A percentile compares a stretch with the other conserved stretches of the same genome.
Conservation (phyloP, 2,113 vertebrate species). For the Scomber colias region DNA sequence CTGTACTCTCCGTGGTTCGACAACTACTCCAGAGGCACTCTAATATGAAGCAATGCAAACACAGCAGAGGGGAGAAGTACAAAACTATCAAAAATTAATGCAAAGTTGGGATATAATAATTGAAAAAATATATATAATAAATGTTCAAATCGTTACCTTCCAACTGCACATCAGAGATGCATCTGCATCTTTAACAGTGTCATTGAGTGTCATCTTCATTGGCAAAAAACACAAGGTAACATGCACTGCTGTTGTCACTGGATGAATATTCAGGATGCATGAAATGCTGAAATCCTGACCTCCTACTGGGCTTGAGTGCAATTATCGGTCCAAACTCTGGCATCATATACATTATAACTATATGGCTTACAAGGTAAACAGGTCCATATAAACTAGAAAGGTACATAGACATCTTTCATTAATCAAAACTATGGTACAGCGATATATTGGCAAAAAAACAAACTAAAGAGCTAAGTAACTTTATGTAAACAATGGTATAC, state of each 20-base stretch:
- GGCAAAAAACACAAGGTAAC: conserved; percentile 65
- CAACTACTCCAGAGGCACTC: conserved; percentile 78
- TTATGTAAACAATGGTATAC: conserved; percentile 96
- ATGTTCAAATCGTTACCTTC: conserved; percentile 38
- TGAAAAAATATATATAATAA: neutral
- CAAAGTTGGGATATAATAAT: conserved; percentile 21
- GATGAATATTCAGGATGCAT: conserved; percentile 51
- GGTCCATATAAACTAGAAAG: conserved; percentile 88
- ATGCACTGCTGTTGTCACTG: conserved; percentile 53
- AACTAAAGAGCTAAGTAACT: conserved; percentile 87
- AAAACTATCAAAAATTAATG: conserved; percentile 64
- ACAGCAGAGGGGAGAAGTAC: conserved; percentile 49
- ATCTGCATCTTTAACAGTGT: conserved; percentile 37
- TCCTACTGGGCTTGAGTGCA: conserved; percentile 85
- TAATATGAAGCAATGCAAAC: conserved; percentile 68
- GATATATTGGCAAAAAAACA: conserved; percentile 88
- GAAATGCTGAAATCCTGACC: conserved; percentile 54
- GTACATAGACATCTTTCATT: conserved; percentile 83
- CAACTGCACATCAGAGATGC: neutral
- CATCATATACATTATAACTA: conserved; percentile 80
- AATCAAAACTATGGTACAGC: conserved; percentile 83
- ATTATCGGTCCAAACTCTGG: conserved; percentile 84
- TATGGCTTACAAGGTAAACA: conserved; percentile 90
- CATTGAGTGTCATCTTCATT: conserved; percentile 62
- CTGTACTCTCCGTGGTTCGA: conserved; percentile 63